phyloP scores from a whole-genome alignment of 2,113 vertebrate genomes.

The Rutilus rutilus region DNA sequence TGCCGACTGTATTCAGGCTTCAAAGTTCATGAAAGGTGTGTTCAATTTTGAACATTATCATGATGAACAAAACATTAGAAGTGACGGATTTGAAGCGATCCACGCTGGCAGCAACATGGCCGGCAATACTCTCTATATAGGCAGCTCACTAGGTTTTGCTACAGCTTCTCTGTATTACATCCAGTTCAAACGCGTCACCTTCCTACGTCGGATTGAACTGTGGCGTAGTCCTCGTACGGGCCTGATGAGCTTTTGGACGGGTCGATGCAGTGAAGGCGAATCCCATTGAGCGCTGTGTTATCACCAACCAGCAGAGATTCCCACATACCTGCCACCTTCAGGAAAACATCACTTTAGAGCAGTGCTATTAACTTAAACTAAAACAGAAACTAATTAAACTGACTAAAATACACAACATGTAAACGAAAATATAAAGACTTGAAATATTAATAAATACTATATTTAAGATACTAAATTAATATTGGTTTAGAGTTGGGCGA shows the following conservation, averaged over 20 bases:
- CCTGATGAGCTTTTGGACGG: constrained; percentile 21
- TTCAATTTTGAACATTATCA: too few relatives aligned
- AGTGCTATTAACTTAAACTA: background rate
- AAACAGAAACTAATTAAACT: too few relatives aligned
- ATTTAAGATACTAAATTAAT: too few relatives aligned
- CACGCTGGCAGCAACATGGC: background rate
- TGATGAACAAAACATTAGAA: too few relatives aligned
- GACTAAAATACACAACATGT: too few relatives aligned
- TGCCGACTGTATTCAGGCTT: too few relatives aligned
- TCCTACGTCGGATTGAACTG: constrained; percentile 52
- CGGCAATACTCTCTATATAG: background rate
- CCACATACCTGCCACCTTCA: constrained; percentile 53
- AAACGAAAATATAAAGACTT: too few relatives aligned
- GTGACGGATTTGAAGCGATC: background rate
- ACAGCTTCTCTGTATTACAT: background rate
- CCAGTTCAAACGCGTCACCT: constrained; percentile 21
- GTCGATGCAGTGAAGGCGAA: constrained; percentile 54
- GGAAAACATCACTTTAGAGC: background rate
- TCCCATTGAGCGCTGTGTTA: constrained; percentile 56
- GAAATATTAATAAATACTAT: too few relatives aligned
- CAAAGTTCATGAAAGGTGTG: too few relatives aligned
- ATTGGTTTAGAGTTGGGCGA: too few relatives aligned
- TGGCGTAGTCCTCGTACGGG: constrained; percentile 51
- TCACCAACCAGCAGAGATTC: constrained; percentile 55
- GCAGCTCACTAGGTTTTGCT: background rate